Evolutionary conservation across 1,140 invertebrate species (phyloP).

Genomic region (Bombus polaris): DNA sequence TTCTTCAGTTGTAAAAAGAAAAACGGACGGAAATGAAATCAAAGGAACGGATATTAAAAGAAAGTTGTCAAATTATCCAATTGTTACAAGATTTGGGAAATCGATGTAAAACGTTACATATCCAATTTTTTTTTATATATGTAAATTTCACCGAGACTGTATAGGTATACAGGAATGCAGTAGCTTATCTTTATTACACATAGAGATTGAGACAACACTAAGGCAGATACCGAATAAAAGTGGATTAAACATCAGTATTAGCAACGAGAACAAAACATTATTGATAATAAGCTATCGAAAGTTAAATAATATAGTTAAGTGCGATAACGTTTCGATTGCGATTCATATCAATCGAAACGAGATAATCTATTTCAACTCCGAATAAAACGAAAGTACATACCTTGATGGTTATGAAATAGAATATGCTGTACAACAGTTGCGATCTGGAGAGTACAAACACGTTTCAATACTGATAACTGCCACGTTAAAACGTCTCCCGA

Average conservation of each 20-base stretch:
- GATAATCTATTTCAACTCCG: background rate
- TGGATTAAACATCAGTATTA: conserved; percentile 3
- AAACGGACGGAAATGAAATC: background rate
- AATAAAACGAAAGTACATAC: background rate
- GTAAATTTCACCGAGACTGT: background rate
- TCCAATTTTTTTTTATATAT: background rate
- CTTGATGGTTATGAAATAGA: background rate
- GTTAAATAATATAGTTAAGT: conserved; percentile 16
- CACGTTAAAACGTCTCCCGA: background rate
- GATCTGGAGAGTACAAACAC: background rate
- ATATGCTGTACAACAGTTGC: background rate
- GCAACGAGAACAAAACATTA: background rate
- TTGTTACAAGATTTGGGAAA: background rate
- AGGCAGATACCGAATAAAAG: conserved; percentile 19
- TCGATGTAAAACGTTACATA: background rate
- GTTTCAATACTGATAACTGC: background rate
- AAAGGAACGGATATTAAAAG: no score
- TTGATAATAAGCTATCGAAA: conserved; percentile 37
- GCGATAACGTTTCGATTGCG: background rate
- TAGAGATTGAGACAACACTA: background rate
- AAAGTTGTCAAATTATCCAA: no score
- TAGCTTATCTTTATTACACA: conserved; percentile 42
- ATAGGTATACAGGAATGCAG: background rate
- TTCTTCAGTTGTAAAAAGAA: no score
- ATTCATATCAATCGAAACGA: background rate